phyloP scores from a whole-genome alignment of 2,797 vertebrate species.

The Schizothorax lantsangensis region DNA sequence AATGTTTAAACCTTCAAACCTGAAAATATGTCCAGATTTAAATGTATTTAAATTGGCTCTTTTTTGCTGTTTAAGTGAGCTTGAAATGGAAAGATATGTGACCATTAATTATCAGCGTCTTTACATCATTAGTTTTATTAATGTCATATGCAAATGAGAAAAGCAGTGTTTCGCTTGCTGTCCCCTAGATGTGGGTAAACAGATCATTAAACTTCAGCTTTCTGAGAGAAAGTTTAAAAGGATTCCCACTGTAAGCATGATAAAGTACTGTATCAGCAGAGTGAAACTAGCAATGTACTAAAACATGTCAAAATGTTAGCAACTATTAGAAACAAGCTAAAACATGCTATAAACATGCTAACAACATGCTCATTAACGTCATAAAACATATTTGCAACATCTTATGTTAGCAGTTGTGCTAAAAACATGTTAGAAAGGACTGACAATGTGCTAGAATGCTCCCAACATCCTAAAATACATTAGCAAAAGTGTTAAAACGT shows the following conservation, averaged over 20 bases:
- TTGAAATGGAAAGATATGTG: slow-evolving; percentile 61
- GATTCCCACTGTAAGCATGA: slow-evolving; percentile 33
- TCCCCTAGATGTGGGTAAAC: slow-evolving; percentile 68
- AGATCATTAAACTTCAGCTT: slow-evolving; percentile 68
- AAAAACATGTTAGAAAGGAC: neutral
- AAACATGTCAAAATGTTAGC: neutral
- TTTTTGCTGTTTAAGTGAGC: neutral
- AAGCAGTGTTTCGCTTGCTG: slow-evolving; percentile 60
- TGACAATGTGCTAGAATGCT: too few species aligned
- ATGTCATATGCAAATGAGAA: slow-evolving; percentile 70
- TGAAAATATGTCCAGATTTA: neutral
- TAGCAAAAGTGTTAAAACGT: too few species aligned
- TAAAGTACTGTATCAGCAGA: neutral
- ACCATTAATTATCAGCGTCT: slow-evolving; percentile 77
- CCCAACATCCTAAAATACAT: too few species aligned
- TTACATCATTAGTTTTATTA: slow-evolving; percentile 79
- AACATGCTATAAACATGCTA: neutral
- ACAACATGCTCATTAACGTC: too few species aligned
- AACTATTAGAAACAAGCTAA: neutral
- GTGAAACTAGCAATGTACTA: neutral
- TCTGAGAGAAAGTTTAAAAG: slow-evolving; percentile 38
- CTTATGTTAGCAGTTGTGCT: neutral
- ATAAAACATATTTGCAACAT: neutral
- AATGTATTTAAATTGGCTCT: neutral
- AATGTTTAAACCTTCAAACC: neutral